Conservation (phyloP, 2,113 vertebrate species). For the Epinephelus fuscoguttatus region DNA sequence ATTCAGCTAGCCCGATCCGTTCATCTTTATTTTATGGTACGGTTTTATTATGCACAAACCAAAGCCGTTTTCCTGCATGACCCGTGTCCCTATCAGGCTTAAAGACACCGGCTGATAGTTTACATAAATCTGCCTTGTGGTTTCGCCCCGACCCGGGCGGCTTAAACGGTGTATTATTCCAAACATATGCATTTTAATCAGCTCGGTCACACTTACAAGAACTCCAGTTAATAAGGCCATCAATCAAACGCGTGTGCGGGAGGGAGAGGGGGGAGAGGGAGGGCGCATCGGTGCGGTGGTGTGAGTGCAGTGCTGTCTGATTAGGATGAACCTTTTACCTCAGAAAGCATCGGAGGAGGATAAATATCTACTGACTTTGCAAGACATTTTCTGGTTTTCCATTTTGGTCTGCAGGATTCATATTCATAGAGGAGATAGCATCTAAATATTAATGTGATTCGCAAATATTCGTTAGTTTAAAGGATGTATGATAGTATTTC, state of each 20-base stretch:
- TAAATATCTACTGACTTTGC: background rate
- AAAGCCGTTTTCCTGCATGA: slow-evolving; percentile 54
- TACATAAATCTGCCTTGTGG: slow-evolving; percentile 82
- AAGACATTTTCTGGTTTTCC: background rate
- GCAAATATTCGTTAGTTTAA: background rate
- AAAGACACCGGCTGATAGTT: slow-evolving; percentile 77
- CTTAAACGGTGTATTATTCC: slow-evolving; percentile 98
- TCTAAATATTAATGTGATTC: background rate
- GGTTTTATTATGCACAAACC: slow-evolving; percentile 67
- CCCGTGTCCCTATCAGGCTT: slow-evolving; percentile 65
- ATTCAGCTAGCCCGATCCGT: slow-evolving; percentile 34
- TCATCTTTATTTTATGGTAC: slow-evolving; percentile 62
- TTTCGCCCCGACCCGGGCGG: slow-evolving; percentile 81
- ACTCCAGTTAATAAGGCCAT: slow-evolving; percentile 99
- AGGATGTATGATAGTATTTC: background rate
- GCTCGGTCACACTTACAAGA: slow-evolving; percentile 99
- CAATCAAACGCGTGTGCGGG: slow-evolving; percentile 88
- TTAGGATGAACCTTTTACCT: slow-evolving; percentile 60
- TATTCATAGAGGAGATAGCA: background rate
- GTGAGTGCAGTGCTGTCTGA: slow-evolving; percentile 44
- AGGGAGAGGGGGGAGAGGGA: background rate
- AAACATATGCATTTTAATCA: slow-evolving; percentile 99
- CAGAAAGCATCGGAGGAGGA: background rate
- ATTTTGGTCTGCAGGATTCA: background rate
- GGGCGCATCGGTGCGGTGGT: slow-evolving; percentile 17